A percentile compares a stretch with the other conserved stretches of the same genome.
phyloP scores from a whole-genome alignment of 2,797 vertebrate species.

The Pangasius krempfi region DNA sequence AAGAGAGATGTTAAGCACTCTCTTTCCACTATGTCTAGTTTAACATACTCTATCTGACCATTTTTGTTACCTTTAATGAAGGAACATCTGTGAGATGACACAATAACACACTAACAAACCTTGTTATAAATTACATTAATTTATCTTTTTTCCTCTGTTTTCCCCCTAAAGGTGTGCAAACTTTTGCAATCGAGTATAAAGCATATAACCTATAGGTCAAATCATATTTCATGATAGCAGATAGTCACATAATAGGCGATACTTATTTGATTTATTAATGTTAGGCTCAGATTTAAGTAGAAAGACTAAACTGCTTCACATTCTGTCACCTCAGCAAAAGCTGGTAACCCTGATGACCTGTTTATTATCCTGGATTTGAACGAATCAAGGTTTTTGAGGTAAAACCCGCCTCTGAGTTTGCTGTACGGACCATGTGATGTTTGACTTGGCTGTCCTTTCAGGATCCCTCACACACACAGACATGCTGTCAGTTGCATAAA shows the following conservation, averaged over 20 bases:
- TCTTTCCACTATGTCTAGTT: not conserved
- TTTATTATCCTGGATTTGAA: constrained; percentile 58
- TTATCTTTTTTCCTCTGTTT: not conserved
- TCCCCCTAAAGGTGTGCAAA: not conserved
- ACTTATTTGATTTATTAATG: not conserved
- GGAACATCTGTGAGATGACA: not conserved
- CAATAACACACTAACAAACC: not conserved
- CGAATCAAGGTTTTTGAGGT: constrained; percentile 71
- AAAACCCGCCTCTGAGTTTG: constrained; percentile 63
- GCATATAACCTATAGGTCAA: not conserved
- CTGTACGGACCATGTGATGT: constrained; percentile 65
- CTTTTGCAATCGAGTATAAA: not conserved
- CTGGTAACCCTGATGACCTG: constrained; percentile 54
- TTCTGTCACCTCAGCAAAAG: constrained; percentile 62
- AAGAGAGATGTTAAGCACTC: not conserved
- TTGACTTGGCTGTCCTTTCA: constrained; percentile 71
- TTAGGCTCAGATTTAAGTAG: not conserved
- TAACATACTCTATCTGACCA: not conserved
- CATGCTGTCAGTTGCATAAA: not conserved
- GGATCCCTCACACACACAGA: constrained; percentile 50
- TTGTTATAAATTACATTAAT: not conserved
- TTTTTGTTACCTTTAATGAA: not conserved
- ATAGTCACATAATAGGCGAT: not conserved
- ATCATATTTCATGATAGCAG: not conserved
- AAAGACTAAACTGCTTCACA: constrained; percentile 24